Conservation (phyloP, 2,888 invertebrate species). For the Idaea dimidiata region DNA sequence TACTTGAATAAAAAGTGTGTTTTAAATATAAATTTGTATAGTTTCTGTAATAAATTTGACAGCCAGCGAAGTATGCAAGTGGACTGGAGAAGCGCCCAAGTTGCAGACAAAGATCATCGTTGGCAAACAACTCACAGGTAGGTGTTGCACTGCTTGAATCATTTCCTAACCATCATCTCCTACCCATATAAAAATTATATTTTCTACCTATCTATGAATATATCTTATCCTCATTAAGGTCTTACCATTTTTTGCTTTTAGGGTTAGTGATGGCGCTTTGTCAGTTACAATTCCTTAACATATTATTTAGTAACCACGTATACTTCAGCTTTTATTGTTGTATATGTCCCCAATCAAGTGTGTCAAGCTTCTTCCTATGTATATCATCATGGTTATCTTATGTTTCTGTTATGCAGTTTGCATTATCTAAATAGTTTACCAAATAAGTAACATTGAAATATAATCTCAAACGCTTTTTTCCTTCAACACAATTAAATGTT, state of each 20-base stretch:
- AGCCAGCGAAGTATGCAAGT: conserved; percentile 33
- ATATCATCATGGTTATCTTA: background rate
- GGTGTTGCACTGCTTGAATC: conserved; percentile 9
- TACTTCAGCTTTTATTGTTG: too few species aligned
- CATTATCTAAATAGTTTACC: background rate
- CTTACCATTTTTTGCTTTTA: background rate
- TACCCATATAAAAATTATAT: background rate
- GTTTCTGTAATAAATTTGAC: conserved; percentile 48
- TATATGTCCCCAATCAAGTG: background rate
- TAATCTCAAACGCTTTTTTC: too few species aligned
- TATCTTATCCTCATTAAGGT: background rate
- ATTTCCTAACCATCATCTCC: background rate
- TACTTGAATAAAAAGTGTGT: conserved; percentile 5
- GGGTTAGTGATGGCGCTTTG: background rate
- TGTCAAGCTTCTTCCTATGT: background rate
- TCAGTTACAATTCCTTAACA: background rate
- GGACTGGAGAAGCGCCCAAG: conserved; percentile 6
- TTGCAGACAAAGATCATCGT: conserved; percentile 2
- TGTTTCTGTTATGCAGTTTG: background rate
- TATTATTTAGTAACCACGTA: background rate
- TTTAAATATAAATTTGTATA: conserved; percentile 40
- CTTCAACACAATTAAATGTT: background rate
- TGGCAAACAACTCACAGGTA: conserved; percentile 22
- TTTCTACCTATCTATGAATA: background rate
- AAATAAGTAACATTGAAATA: background rate